Evolutionary conservation across 2,888 invertebrate genomes (phyloP).

Genomic region (Lottia gigantea): DNA sequence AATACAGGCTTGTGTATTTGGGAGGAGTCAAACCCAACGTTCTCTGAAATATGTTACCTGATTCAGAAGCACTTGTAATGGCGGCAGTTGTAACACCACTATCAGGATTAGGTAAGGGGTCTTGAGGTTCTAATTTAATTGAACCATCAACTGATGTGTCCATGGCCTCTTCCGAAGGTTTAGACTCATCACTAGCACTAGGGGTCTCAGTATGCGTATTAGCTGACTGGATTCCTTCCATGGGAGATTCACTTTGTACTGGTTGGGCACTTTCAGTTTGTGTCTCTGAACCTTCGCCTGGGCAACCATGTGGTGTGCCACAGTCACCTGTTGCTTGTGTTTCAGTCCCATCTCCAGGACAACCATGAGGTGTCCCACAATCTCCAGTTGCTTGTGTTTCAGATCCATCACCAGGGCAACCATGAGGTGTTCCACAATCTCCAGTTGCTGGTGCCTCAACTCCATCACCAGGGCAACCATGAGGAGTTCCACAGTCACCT

Average conservation of each 20-base stretch:
- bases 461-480: background rate
- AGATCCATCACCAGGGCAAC: constrained; percentile 24
- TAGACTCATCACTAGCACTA: constrained; percentile 21
- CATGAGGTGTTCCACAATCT: constrained; percentile 23
- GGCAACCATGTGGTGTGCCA: constrained; percentile 27
- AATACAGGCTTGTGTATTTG: no score
- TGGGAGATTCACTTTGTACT: constrained; percentile 30
- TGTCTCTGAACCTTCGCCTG: background rate
- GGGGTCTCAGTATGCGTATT: constrained; percentile 23
- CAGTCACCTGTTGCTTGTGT: constrained; percentile 18
- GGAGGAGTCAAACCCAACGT: no score
- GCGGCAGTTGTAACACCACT: background rate
- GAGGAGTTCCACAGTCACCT: constrained; percentile 24
- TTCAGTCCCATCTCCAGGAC: constrained; percentile 34
- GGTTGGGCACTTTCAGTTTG: constrained; percentile 24
- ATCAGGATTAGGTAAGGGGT: background rate
- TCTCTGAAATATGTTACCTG: background rate
- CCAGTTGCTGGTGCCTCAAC: constrained; percentile 13
- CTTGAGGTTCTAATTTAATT: background rate
- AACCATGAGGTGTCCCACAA: constrained; percentile 30
- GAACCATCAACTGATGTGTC: constrained; percentile 25
- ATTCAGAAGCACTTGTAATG: background rate
- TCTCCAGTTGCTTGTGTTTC: constrained; percentile 21
- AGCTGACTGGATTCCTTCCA: constrained; percentile 28
- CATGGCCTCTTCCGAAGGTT: constrained; percentile 44